Conservation (phyloP, 2,113 vertebrate genomes). For the Saccopteryx bilineata region DNA sequence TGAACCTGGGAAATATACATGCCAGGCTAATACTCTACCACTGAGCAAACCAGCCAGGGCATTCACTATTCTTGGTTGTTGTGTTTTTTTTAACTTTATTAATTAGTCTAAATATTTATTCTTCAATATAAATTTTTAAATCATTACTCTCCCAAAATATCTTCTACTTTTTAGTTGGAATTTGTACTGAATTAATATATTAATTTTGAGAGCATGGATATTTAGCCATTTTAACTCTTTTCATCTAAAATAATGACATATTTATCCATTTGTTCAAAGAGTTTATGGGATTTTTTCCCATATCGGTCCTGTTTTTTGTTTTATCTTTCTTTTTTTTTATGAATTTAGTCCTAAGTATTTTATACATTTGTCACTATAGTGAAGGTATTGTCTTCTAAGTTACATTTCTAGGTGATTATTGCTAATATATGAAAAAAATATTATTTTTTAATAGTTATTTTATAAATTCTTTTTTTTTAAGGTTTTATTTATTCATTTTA, state of each 20-base stretch:
- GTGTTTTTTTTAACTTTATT: neutral
- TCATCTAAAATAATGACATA: conserved; percentile 1
- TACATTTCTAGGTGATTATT: neutral
- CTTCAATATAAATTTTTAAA: neutral
- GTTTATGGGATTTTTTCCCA: neutral
- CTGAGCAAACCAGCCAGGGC: too few relatives aligned
- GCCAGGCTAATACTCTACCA: too few relatives aligned
- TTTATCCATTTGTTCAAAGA: neutral
- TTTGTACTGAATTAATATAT: neutral
- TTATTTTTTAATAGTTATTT: neutral
- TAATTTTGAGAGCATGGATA: conserved; percentile 10
- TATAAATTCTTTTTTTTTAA: neutral
- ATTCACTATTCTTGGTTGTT: neutral
- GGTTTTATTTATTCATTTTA: too few relatives aligned
- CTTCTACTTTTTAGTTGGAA: neutral
- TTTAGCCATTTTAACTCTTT: conserved; percentile 34
- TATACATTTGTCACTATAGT: neutral
- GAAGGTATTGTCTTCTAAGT: neutral
- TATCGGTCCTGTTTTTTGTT: neutral
- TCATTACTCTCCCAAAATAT: neutral
- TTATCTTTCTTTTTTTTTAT: neutral
- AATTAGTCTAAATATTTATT: neutral
- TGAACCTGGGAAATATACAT: too few relatives aligned
- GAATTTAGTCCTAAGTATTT: conserved; percentile 15
- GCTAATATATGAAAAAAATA: neutral